Conservation (phyloP, 2,888 invertebrate genomes). For the Acleris laterana region DNA sequence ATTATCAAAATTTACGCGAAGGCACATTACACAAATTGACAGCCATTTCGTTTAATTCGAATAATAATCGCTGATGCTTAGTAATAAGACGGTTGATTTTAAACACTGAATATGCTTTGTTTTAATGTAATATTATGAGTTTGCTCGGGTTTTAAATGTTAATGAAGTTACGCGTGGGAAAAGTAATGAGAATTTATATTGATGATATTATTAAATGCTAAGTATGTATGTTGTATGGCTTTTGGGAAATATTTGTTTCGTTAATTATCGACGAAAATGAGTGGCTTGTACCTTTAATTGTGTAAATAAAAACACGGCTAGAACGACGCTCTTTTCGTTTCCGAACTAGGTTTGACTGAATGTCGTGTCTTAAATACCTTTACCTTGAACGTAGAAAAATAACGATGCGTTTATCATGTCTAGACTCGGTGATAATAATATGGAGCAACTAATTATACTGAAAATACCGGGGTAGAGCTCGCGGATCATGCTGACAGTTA, state of each 20-base stretch:
- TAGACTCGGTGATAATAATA: background rate
- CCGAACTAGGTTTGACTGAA: background rate
- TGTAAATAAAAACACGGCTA: too few relatives aligned
- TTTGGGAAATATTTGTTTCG: too few relatives aligned
- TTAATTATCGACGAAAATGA: too few relatives aligned
- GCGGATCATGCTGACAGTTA: too few relatives aligned
- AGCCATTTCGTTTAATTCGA: slow-evolving; percentile 14
- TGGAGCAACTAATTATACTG: too few relatives aligned
- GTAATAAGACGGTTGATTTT: slow-evolving; percentile 14
- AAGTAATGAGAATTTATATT: background rate
- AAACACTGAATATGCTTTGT: slow-evolving; percentile 11
- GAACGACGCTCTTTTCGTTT: too few relatives aligned
- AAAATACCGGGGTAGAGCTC: too few relatives aligned
- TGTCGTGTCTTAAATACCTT: too few relatives aligned
- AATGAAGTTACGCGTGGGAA: slow-evolving; percentile 1
- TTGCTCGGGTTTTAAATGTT: background rate
- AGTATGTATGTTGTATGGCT: background rate
- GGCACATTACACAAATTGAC: slow-evolving; percentile 20
- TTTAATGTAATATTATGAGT: slow-evolving; percentile 25
- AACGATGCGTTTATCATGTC: background rate
- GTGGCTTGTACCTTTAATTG: too few relatives aligned
- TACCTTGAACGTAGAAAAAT: too few relatives aligned
- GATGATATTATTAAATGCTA: background rate
- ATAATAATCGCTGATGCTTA: slow-evolving; percentile 19
- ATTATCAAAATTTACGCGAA: slow-evolving; percentile 17